phyloP scores from a whole-genome alignment of 2,113 vertebrate genomes.

The Sinocyclocheilus anophthalmus region DNA sequence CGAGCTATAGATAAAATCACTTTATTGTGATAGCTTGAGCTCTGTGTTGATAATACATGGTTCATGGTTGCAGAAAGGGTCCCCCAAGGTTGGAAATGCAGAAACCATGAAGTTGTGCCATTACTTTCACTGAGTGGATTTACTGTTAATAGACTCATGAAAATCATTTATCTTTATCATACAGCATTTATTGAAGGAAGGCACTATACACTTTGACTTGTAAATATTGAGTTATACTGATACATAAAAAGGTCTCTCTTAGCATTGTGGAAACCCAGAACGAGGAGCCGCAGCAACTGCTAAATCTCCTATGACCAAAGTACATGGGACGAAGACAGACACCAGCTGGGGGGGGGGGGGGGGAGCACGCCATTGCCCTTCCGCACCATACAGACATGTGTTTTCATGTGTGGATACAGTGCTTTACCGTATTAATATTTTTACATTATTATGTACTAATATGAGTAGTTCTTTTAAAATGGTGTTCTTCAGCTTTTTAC shows the following conservation, averaged over 20 bases:
- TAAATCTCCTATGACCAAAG: neutral
- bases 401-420: no score
- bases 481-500: no score
- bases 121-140: neutral
- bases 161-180: neutral
- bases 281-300: neutral
- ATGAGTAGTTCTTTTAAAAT: no score
- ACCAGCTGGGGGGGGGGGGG: no score
- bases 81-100: conserved; percentile 15
- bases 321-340: neutral
- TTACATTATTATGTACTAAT: no score
- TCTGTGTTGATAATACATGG: conserved; percentile 30
- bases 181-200: neutral
- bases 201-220: neutral
- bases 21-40: conserved; percentile 27
- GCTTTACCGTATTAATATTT: no score
- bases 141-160: neutral
- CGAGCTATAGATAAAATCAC: conserved; percentile 25
- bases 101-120: neutral
- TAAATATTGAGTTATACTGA: neutral
- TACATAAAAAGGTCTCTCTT: neutral
- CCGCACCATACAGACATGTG: no score
- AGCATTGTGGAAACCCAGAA: neutral
- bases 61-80: conserved; percentile 17
- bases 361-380: no score